Evolutionary conservation across 2,888 invertebrate genomes (phyloP), one percentile per base, ranked within the genome.

Genomic region (Gisinianus flammeolus): DNA sequence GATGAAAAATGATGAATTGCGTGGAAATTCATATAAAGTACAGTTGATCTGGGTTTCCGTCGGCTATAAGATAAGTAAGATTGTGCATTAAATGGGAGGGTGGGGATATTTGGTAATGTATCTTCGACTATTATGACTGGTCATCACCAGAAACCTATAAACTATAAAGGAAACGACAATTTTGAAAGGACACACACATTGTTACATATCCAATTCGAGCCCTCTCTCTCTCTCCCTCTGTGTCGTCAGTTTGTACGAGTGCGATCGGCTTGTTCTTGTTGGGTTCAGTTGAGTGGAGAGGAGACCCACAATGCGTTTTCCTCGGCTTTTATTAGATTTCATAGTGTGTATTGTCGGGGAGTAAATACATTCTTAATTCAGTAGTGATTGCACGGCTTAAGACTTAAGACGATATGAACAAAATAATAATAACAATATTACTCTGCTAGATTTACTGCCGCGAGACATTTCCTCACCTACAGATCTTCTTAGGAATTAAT

Each of bases 401-500:
- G n/a, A n/a, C n/a, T n/a, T n/a, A n/a, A n/a, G n/a, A n/a, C n/a
- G 62, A 33, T 62, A 62, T 74, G 70, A 74, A 64, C 64, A 66
- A 64, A 62, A 74, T 74, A 66, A 74, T 64, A 64, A 35, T 64
- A 74, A 64, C 52, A 44, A n/a, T 70, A 70, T 70, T 74, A 54
- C 28, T 73, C 19, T 58, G 31, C 58, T 73, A 28, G 73, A 73
- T 73, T 73, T 62, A 66, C 66, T 72, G 74, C 74, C 74, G 31
- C 74, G 66, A 74, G 74, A 64, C 64, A 62, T 74, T 74, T 74
- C 74, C 64, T 74, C 74, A 74, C 74, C 74, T 74, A 12, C 62
- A 5, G 12, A 24, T 58, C n/a, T 58, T 58, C 22, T n/a, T n/a
- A 58, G n/a, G 58, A 24, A 58, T 58, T 58, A 58, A 24, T 58